Base-by-base conservation (phyloP, 1,140 invertebrate species). In the Rhopalosiphum maidis region DNA sequence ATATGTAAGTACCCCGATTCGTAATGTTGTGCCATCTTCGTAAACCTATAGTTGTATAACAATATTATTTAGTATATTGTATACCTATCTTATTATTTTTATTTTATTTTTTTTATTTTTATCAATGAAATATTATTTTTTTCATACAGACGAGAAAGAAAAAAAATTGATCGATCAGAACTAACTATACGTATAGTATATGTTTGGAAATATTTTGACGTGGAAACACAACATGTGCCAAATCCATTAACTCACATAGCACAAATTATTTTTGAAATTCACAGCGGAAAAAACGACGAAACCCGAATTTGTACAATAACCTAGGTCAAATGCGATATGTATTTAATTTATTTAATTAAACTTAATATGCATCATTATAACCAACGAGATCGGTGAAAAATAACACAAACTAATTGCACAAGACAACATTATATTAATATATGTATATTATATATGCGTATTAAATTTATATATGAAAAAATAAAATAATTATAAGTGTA, bases 201-300 rank as follows among this genome's bases (percentile, higher is more conserved):
- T 11, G 9, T 48, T 51, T 48, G 86, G 21, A 87, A 87, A 87
- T 87, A 48, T 87, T 87, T 87, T 87, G 86, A 87, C 46, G 30
- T 87, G 30, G 6, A 48, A 48, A 87, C 85, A 30, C 37, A 30
- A 30, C 25, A 87, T 43, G 43, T 21, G 43, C n/a, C 85, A n/a
- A 46, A 87, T 87, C 43, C 43, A 46, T 87, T 86, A 43, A 25
- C 6, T 83, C 82, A 30, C 37, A 35, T 22, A 6, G n/a, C 5
- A 30, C 60, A 77, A 77, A 77, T 77, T 77, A 18, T n/a, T 77
- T 77, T n/a, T n/a, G 30, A 77, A 77, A 77, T 77, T 77, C 5
- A n/a, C 30, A 30, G n/a, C 5, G 60, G 60, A 7, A 4, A 18
- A 77, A n/a, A 77, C 18, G 15, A n/a, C 4, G 30, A 77, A 77